Percentiles rank a stretch among this genome's conserved stretches.
Conservation (phyloP, 2,113 vertebrate genomes). For the Dipodomys ordii region DNA sequence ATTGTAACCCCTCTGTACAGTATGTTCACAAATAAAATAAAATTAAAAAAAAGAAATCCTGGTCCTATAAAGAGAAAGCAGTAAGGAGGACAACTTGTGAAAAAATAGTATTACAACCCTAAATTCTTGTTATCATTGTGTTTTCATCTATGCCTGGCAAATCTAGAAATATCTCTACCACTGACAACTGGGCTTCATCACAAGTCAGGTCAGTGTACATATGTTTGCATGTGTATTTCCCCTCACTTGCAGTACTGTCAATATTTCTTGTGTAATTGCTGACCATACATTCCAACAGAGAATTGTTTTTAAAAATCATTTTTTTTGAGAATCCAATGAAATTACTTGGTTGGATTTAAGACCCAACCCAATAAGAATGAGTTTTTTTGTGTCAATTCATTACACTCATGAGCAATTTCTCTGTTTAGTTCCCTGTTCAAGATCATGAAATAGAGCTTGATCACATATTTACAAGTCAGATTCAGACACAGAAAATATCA, state of each 20-base stretch:
- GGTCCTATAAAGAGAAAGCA: background rate
- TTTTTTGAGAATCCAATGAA: conserved; percentile 57
- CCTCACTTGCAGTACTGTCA: background rate
- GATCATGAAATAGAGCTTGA: conserved; percentile 55
- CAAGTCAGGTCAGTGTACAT: background rate
- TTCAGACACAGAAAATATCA: conserved; percentile 35
- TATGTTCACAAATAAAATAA: no score
- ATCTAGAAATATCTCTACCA: conserved; percentile 24
- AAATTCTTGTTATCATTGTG: conserved; percentile 46
- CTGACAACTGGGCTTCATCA: conserved; percentile 18
- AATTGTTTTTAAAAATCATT: conserved; percentile 54
- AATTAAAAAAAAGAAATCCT: background rate
- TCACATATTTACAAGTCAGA: conserved; percentile 44
- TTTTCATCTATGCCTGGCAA: conserved; percentile 39
- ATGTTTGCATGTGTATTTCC: background rate
- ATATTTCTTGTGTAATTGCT: conserved; percentile 39
- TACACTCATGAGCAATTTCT: conserved; percentile 51
- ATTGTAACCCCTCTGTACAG: no score
- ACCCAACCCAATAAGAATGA: background rate
- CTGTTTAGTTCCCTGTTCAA: conserved; percentile 29
- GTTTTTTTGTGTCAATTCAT: conserved; percentile 69
- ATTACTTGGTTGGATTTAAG: conserved; percentile 65
- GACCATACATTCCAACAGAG: background rate
- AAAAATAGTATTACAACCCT: background rate
- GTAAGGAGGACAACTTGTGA: background rate